These are phyloP conservation scores for Cinclus cinclus DNA, from an alignment of 2,113 vertebrate genomes.

Conservation along the genomic window DNA sequence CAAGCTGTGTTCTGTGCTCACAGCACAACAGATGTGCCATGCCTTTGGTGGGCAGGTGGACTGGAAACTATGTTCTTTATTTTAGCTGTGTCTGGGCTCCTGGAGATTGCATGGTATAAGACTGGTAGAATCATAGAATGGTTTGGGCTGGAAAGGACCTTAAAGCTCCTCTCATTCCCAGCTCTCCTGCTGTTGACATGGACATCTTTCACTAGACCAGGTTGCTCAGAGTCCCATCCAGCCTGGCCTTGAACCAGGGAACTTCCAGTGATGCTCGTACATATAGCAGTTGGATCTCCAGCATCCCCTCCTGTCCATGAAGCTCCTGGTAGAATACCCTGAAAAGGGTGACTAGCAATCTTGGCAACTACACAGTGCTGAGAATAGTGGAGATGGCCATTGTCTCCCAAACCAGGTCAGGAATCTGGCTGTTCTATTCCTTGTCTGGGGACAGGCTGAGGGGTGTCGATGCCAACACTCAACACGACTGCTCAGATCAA, in stretches of 20 bases:
- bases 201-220: not conserved
- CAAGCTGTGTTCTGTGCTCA: not conserved
- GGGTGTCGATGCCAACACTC: accelerated
- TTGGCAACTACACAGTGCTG: accelerated
- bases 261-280: not conserved
- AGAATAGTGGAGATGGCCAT: not conserved
- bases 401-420: not conserved
- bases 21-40: not conserved
- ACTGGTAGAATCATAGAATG: no score
- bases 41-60: not conserved
- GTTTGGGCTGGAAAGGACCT: not conserved
- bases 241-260: not conserved
- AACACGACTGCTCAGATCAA: not conserved
- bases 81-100: not conserved
- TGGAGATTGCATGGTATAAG: not conserved
- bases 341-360: not conserved
- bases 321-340: not conserved
- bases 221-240: not conserved
- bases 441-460: not conserved
- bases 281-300: not conserved
- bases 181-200: not conserved
- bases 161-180: not conserved
- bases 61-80: not conserved
- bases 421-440: not conserved
- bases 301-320: not conserved